Percentiles rank a stretch among this genome's conserved stretches.
These are phyloP conservation scores for Ptychobarbus kaznakovi DNA, from an alignment of 2,797 vertebrate genomes.

Conservation along the genomic window DNA sequence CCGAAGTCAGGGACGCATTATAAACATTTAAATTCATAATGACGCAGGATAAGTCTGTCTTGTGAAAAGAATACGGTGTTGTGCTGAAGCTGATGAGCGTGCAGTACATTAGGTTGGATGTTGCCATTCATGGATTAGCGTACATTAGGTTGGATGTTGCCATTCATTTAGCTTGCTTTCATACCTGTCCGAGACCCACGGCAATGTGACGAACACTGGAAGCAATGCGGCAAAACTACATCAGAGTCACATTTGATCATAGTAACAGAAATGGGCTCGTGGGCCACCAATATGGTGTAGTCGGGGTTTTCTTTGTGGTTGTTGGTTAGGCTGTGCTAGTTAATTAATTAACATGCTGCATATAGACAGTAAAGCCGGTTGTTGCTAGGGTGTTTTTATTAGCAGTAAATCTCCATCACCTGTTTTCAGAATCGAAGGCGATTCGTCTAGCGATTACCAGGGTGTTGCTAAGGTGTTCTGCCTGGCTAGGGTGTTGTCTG, in stretches of 20 bases:
- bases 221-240: neutral
- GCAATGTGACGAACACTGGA: neutral
- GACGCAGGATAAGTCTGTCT: neutral
- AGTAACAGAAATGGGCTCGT: neutral
- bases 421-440: too few relatives aligned
- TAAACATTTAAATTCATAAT: neutral
- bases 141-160: neutral
- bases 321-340: too few relatives aligned
- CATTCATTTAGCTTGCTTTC: neutral
- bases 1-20: too few relatives aligned
- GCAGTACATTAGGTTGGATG: too few relatives aligned
- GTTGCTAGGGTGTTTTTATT: neutral
- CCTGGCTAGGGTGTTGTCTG: neutral
- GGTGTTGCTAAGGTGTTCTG: neutral
- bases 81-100: neutral
- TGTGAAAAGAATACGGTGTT: neutral
- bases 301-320: neutral
- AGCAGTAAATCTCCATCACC: too few relatives aligned
- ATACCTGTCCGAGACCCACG: neutral
- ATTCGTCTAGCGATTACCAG: too few relatives aligned
- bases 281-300: neutral
- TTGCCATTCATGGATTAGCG: too few relatives aligned
- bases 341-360: too few relatives aligned
- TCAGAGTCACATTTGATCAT: neutral
- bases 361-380: too few relatives aligned